Evolutionary conservation across 2,113 vertebrate genomes (phyloP).

Genomic region (Corythaixoides concolor): DNA sequence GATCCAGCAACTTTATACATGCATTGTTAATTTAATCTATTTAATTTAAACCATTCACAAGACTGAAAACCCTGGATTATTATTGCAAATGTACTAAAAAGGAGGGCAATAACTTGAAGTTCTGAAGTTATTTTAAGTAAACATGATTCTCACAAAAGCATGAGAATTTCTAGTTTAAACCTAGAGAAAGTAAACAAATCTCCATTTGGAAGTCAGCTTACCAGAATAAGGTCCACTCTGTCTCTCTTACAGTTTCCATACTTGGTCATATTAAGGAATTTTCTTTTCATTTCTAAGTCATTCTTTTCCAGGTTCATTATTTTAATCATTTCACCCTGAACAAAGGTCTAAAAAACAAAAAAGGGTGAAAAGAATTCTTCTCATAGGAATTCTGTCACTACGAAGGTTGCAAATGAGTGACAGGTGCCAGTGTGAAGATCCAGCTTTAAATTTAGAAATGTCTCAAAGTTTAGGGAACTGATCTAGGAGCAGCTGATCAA

Average conservation of each 20-base stretch:
- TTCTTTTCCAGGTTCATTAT: conserved; percentile 71
- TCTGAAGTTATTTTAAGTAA: background rate
- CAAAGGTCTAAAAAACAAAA: conserved; percentile 42
- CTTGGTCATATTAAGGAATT: conserved; percentile 69
- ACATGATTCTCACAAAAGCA: background rate
- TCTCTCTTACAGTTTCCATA: conserved; percentile 70
- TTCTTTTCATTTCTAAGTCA: conserved; percentile 69
- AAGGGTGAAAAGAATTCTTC: background rate
- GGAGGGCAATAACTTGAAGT: background rate
- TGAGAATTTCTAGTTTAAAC: background rate
- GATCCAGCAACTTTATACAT: background rate
- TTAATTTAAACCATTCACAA: background rate
- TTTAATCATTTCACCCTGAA: conserved; percentile 69
- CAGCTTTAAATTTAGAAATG: background rate
- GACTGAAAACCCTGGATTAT: background rate
- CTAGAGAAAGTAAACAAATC: background rate
- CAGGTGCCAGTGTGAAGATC: background rate
- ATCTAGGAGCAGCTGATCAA: background rate
- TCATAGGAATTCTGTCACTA: background rate
- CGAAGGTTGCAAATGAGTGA: background rate
- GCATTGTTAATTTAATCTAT: background rate
- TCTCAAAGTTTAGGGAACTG: background rate
- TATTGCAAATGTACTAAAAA: background rate
- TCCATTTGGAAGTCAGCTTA: conserved; percentile 34
- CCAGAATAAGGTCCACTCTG: conserved; percentile 75